Percentiles rank a stretch among this genome's conserved stretches.
Conservation (phyloP, 2,797 vertebrate species). For the Argya squamiceps region DNA sequence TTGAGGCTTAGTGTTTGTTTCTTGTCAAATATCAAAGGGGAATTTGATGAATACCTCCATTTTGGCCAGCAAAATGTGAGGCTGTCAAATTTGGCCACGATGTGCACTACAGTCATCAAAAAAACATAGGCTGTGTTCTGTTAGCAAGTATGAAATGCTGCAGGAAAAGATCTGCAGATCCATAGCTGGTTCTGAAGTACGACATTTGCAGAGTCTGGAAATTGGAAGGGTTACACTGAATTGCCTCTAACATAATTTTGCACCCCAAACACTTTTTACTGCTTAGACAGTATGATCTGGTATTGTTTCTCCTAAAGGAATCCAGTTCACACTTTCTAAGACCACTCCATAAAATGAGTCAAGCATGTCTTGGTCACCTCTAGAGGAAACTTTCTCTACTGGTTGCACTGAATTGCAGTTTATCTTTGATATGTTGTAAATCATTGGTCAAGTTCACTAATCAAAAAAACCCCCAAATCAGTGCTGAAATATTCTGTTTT, state of each 20-base stretch:
- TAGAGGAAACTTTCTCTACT: background rate
- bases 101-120: background rate
- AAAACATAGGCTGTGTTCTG: background rate
- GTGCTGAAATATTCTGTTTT: background rate
- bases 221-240: background rate
- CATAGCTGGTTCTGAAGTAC: rapidly evolving
- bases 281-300: background rate
- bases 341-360: background rate
- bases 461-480: background rate
- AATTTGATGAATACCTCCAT: background rate
- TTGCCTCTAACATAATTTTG: background rate
- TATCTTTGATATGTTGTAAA: background rate
- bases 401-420: rapidly evolving
- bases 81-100: background rate
- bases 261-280: background rate
- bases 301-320: background rate
- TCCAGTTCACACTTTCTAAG: background rate
- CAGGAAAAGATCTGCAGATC: background rate
- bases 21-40: background rate
- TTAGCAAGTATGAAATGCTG: background rate
- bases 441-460: background rate
- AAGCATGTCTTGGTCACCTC: background rate
- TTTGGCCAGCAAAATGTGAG: background rate
- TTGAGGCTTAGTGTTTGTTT: background rate
- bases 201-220: background rate